Conservation (phyloP, 2,113 vertebrate species). For the Cynopterus brachyotis region DNA sequence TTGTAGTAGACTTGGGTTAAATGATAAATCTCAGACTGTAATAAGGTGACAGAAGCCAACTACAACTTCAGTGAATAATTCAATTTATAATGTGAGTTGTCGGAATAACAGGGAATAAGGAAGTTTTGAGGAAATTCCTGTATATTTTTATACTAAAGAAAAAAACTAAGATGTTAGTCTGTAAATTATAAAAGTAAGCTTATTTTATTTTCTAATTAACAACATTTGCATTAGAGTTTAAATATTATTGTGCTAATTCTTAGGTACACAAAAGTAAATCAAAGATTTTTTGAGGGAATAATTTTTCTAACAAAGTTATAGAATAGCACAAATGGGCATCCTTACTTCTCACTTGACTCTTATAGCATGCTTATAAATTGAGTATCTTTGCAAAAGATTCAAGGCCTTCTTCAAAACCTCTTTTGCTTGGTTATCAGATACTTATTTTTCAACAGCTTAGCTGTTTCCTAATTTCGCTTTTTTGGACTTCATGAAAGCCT, state of each 20-base stretch:
- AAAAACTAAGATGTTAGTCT: neutral
- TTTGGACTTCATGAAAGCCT: neutral
- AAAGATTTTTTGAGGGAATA: constrained; percentile 14
- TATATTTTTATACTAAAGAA: constrained; percentile 20
- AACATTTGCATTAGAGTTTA: constrained; percentile 49
- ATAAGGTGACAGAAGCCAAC: neutral
- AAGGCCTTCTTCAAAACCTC: neutral
- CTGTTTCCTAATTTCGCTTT: constrained; percentile 36
- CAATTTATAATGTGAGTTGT: neutral
- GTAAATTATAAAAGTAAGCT: constrained; percentile 1
- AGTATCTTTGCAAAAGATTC: constrained; percentile 15
- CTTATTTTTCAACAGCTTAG: neutral
- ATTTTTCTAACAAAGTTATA: constrained; percentile 38
- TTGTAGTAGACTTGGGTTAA: neutral
- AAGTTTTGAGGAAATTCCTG: neutral
- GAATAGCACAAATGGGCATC: neutral
- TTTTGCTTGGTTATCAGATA: constrained; percentile 24
- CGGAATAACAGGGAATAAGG: neutral
- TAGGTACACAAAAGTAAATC: neutral
- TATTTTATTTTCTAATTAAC: constrained; percentile 51
- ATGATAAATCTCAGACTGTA: neutral
- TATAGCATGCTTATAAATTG: neutral
- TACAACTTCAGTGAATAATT: neutral
- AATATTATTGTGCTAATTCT: constrained; percentile 46
- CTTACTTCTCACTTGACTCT: constrained; percentile 19